Evolutionary conservation across 1,140 invertebrate species (phyloP).

Genomic region (Whitmania pigra): DNA sequence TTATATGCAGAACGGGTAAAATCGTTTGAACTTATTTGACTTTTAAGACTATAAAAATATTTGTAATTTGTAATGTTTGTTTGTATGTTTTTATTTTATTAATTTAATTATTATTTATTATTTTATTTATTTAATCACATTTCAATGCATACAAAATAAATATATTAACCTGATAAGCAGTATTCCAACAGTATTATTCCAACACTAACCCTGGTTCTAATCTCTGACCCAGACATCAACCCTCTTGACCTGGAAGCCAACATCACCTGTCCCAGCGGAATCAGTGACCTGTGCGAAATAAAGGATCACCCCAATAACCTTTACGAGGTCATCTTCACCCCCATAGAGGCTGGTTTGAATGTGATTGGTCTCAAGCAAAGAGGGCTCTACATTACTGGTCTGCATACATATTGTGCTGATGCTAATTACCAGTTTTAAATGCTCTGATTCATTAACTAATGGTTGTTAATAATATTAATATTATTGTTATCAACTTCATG

Average conservation of each 20-base stretch:
- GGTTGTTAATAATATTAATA: too few species aligned
- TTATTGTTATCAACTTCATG: background rate
- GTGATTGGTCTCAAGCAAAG: constrained; percentile 89
- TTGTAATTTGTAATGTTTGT: too few species aligned
- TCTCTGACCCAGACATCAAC: constrained; percentile 57
- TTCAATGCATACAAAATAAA: too few species aligned
- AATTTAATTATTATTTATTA: too few species aligned
- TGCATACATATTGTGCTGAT: background rate
- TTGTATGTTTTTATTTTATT: too few species aligned
- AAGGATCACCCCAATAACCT: constrained; percentile 77
- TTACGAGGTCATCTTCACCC: constrained; percentile 86
- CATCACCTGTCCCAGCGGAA: constrained; percentile 76
- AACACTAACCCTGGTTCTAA: constrained; percentile 28
- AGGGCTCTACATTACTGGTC: constrained; percentile 85
- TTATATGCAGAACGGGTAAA: too few species aligned
- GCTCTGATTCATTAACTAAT: background rate
- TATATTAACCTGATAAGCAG: too few species aligned
- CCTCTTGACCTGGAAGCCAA: constrained; percentile 79
- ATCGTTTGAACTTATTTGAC: too few species aligned
- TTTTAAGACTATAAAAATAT: too few species aligned
- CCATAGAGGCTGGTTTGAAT: constrained; percentile 84
- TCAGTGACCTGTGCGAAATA: constrained; percentile 44
- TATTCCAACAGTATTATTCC: constrained; percentile 22
- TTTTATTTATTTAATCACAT: too few species aligned
- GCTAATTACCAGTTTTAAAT: background rate